A percentile compares a stretch with the other conserved stretches of the same genome.
Conservation (phyloP, 1,140 invertebrate genomes). For the Muscidifurax raptorellus region DNA sequence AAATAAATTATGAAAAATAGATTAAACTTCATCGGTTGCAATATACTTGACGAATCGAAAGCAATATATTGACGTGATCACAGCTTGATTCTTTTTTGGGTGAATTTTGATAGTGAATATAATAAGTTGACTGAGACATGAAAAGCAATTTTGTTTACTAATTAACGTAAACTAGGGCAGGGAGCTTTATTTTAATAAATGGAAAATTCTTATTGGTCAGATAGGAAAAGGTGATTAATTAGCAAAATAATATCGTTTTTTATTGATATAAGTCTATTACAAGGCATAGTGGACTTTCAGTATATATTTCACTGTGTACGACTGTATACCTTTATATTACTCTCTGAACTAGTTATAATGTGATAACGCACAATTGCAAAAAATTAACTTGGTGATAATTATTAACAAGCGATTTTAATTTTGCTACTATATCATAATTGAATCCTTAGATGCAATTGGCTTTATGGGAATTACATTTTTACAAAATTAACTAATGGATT, state of each 20-base stretch:
- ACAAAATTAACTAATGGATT: not conserved
- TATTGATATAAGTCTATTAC: not conserved
- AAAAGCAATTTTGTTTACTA: not conserved
- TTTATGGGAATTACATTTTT: not conserved
- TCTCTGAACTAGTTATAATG: not conserved
- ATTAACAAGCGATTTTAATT: not conserved
- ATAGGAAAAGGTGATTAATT: not conserved
- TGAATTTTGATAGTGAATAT: not conserved
- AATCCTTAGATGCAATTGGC: not conserved
- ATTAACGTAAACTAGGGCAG: not conserved
- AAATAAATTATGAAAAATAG: constrained; percentile 51
- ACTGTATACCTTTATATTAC: not conserved
- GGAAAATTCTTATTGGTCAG: too few species aligned
- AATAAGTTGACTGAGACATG: not conserved
- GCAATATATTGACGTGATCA: not conserved
- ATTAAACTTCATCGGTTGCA: constrained; percentile 13
- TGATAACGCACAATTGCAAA: not conserved
- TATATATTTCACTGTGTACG: too few species aligned
- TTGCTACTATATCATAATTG: not conserved
- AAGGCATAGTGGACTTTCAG: not conserved
- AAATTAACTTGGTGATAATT: not conserved
- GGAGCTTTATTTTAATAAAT: too few species aligned
- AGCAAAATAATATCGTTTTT: not conserved
- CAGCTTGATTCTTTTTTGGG: constrained; percentile 3
- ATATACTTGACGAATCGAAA: not conserved